Evolutionary conservation across 2,888 invertebrate species (phyloP).

Genomic region (Aricia artaxerxes): DNA sequence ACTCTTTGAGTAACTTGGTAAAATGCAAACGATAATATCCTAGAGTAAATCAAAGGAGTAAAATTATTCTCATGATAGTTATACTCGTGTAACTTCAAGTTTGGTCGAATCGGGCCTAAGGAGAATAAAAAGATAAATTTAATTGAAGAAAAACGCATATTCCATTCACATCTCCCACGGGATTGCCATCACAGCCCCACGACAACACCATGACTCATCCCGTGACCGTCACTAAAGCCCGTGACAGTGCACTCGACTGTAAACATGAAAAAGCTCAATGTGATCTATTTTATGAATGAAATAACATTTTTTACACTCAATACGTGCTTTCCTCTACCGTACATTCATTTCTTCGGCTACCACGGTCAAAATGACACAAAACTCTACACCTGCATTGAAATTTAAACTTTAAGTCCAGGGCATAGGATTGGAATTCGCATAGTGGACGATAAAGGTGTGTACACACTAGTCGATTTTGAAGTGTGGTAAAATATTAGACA

Average conservation of each 20-base stretch:
- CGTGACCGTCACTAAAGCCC: conserved; percentile 41
- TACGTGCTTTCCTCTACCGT: conserved; percentile 80
- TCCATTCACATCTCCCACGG: neutral
- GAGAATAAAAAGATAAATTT: too few species aligned
- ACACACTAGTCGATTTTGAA: conserved; percentile 49
- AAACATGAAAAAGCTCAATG: conserved; percentile 73
- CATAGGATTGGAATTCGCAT: conserved; percentile 44
- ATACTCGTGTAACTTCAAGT: too few species aligned
- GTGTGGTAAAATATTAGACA: conserved; percentile 55
- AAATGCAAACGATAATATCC: too few species aligned
- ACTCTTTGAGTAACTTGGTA: too few species aligned
- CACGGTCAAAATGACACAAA: conserved; percentile 53
- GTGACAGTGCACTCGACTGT: conserved; percentile 68
- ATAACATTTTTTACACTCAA: conserved; percentile 76
- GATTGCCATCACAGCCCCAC: neutral
- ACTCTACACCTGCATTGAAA: conserved; percentile 29
- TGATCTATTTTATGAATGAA: conserved; percentile 80
- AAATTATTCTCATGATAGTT: too few species aligned
- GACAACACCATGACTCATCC: conserved; percentile 7
- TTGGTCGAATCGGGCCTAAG: too few species aligned
- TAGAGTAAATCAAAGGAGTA: too few species aligned
- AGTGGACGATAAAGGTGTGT: conserved; percentile 47
- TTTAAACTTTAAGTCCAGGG: conserved; percentile 38
- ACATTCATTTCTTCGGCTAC: conserved; percentile 71
- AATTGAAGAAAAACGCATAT: neutral